Conservation (phyloP, 1,140 invertebrate species). For the Ericerus pela region DNA sequence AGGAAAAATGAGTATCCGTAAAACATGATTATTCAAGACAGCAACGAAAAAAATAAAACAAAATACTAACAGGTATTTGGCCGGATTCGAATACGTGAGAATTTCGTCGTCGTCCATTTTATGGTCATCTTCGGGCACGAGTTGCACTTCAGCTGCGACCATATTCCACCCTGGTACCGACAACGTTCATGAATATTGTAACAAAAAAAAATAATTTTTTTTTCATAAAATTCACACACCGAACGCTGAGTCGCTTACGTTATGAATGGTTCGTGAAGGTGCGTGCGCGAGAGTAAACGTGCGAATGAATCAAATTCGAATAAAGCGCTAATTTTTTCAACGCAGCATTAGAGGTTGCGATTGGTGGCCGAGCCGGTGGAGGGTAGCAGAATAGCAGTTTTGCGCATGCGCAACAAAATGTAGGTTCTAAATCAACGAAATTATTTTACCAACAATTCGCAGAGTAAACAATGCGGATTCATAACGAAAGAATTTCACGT, state of each 20-base stretch:
- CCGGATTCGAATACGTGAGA: not conserved
- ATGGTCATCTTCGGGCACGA: not conserved
- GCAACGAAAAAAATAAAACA: no score
- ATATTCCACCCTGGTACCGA: not conserved
- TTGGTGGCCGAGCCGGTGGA: not conserved
- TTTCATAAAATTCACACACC: not conserved
- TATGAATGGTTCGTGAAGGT: not conserved
- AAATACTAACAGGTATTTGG: not conserved
- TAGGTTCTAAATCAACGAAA: no score
- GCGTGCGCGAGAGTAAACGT: no score
- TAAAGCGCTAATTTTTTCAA: no score
- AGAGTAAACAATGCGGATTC: slow-evolving; percentile 5
- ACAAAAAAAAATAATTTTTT: not conserved
- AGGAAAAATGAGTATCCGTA: no score
- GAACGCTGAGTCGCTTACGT: no score
- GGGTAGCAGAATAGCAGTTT: not conserved
- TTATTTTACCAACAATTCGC: not conserved
- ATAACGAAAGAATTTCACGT: not conserved
- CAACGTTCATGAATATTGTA: not conserved
- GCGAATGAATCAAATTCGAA: no score
- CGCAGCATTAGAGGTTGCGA: no score
- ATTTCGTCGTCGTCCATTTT: not conserved
- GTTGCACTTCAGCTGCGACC: not conserved
- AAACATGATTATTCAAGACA: no score
- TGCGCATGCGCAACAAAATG: not conserved